Base-by-base conservation (phyloP, 2,888 invertebrate species). In the Caenorhabditis sulstoni region DNA sequence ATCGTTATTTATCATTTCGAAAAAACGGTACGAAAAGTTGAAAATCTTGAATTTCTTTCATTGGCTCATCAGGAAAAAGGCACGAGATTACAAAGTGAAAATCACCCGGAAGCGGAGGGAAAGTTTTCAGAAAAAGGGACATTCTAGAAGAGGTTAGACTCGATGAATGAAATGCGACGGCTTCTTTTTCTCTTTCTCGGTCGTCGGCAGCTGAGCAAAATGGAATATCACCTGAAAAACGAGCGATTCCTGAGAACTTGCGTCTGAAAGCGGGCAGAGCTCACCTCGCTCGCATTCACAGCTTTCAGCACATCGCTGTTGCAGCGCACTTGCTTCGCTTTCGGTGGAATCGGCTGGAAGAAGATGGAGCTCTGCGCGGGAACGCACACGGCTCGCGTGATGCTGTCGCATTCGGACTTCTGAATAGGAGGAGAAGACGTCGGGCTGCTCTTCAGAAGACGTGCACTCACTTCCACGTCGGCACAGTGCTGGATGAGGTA, bases 281-380 rank as follows among this genome's bases (percentile, higher is more conserved):
- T 49, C 22, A 77, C 77, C 53, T 77, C 70, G 37, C 70, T 77
- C 4, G 77, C 77, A 55, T 77, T 70, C 8, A 65, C 66, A 14
- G 77, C 70, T 20, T 77, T 77, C 20, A 71, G 12, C 11, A 71
- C 61, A 20, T 74, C 65, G 52, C 73, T 65, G 35, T 71, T 65
- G 16, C 59, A 71, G 8, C 65, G 57, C 44, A 65, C 59, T 2
- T 58, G 29, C 59, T 77, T 77, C 11, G 77, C 65, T 61, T 77
- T 77, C n/a, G 77, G 77, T 11, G 77, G 77, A 37, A 77, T 77
- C 14, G 84, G 84, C 55, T 84, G 84, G 49, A 82, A 84, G 67
- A 84, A 84, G 12, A 79, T 76, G 11, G 83, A 75, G 11, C 65
- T 62, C 20, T 76, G 61, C 14, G 70, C 65, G 14, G 81, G 84